phyloP scores from a whole-genome alignment of 1,140 invertebrate genomes.

The Oryzaephilus surinamensis region DNA sequence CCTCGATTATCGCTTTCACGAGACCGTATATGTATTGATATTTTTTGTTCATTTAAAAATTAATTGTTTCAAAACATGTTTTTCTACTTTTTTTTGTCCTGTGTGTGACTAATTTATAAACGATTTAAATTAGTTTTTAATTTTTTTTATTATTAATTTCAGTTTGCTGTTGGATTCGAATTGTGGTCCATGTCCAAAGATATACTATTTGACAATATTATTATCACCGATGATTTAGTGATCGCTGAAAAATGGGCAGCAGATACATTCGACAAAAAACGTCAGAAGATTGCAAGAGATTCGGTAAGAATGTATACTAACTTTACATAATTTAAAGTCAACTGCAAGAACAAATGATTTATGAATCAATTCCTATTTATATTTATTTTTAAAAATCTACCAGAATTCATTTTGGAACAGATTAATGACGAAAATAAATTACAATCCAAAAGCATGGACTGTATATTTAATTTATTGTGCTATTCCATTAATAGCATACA shows the following conservation, averaged over 20 bases:
- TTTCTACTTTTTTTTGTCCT: not conserved
- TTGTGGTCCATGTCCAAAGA: slow-evolving; percentile 96
- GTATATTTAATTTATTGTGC: slow-evolving; percentile 65
- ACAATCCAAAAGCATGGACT: slow-evolving; percentile 68
- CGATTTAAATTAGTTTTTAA: too few relatives aligned
- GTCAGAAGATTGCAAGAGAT: slow-evolving; percentile 63
- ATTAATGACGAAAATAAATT: slow-evolving; percentile 58
- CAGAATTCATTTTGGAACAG: slow-evolving; percentile 62
- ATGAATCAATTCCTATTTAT: too few relatives aligned
- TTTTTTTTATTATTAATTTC: too few relatives aligned
- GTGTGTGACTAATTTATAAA: too few relatives aligned
- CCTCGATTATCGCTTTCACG: too few relatives aligned
- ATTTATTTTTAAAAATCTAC: too few relatives aligned
- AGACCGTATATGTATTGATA: too few relatives aligned
- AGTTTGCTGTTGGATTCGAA: slow-evolving; percentile 90
- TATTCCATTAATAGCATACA: slow-evolving; percentile 58
- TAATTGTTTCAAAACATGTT: not conserved
- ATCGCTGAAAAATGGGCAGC: slow-evolving; percentile 71
- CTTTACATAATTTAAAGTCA: not conserved
- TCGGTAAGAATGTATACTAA: slow-evolving; percentile 51
- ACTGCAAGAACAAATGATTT: not conserved
- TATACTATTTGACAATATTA: slow-evolving; percentile 91
- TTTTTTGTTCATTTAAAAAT: not conserved
- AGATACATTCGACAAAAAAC: slow-evolving; percentile 79
- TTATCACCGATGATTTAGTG: slow-evolving; percentile 78